These are phyloP conservation scores for Orientallactaga sibirica DNA, from an alignment of 2,797 vertebrate species.

Conservation along the genomic window DNA sequence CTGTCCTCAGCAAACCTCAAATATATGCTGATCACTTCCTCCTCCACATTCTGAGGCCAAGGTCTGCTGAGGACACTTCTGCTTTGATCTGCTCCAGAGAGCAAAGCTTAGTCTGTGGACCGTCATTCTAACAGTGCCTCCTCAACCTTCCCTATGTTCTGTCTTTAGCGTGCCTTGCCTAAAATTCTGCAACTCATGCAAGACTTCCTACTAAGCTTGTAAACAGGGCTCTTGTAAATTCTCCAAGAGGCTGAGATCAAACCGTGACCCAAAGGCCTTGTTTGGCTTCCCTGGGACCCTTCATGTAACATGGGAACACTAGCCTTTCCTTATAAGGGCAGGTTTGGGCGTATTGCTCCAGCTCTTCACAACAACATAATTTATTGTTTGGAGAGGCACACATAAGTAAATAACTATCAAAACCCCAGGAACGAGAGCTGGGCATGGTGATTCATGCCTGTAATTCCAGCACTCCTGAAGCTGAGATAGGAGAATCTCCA, in stretches of 20 bases:
- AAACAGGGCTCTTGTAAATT: not conserved
- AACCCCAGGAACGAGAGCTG: not conserved
- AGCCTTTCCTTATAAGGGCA: not conserved
- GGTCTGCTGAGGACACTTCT: not conserved
- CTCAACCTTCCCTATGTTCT: not conserved
- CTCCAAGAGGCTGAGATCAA: not conserved
- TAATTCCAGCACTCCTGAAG: no score
- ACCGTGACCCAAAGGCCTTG: not conserved
- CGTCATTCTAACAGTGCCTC: accelerated
- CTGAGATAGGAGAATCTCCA: no score
- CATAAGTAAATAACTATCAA: not conserved
- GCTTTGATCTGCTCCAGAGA: not conserved
- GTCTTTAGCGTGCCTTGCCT: accelerated
- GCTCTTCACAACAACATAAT: not conserved
- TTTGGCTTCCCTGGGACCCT: not conserved
- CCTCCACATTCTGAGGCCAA: accelerated
- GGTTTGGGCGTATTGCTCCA: not conserved
- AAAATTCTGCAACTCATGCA: not conserved
- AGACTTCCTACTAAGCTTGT: not conserved
- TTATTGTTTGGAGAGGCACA: not conserved
- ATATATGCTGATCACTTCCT: accelerated
- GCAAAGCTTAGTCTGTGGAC: accelerated
- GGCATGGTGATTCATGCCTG: no score
- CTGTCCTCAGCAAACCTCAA: not conserved
- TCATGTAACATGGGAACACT: accelerated